Evolutionary conservation across 2,888 invertebrate species (phyloP).

Genomic region (Drosophila koepferae): DNA sequence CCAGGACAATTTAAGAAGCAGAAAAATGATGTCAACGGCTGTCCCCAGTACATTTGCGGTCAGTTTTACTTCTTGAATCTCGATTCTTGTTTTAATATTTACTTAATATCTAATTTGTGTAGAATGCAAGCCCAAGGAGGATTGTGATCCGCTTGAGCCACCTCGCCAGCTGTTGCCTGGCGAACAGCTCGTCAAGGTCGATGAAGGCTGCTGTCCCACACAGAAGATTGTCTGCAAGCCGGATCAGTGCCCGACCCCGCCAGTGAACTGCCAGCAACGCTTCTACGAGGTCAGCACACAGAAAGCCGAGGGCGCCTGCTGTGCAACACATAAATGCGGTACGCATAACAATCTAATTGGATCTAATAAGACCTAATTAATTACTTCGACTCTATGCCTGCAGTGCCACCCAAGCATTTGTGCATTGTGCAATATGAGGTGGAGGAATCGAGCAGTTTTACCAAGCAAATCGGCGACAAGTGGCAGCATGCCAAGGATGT

Average conservation of each 20-base stretch:
- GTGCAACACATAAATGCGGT: slow-evolving; percentile 89
- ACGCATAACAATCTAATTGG: slow-evolving; percentile 58
- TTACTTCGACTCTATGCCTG: neutral
- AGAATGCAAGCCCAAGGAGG: slow-evolving; percentile 91
- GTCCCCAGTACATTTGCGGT: slow-evolving; percentile 91
- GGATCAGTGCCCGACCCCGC: slow-evolving; percentile 88
- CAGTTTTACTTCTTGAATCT: neutral
- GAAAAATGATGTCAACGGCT: slow-evolving; percentile 88
- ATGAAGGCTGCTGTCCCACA: slow-evolving; percentile 90
- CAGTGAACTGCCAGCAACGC: slow-evolving; percentile 85
- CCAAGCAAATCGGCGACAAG: slow-evolving; percentile 84
- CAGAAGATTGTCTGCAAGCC: slow-evolving; percentile 87
- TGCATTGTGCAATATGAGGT: slow-evolving; percentile 82
- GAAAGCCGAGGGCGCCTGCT: slow-evolving; percentile 87
- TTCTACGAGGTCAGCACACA: slow-evolving; percentile 86
- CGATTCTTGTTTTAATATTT: neutral
- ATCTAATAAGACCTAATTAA: neutral
- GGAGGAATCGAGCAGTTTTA: slow-evolving; percentile 77
- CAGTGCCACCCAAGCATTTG: slow-evolving; percentile 82
- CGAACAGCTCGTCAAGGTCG: slow-evolving; percentile 87
- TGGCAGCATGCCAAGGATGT: slow-evolving; percentile 86
- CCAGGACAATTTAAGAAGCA: slow-evolving; percentile 90
- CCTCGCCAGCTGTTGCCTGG: slow-evolving; percentile 87
- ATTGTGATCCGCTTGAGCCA: slow-evolving; percentile 87
- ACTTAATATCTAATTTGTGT: neutral